Base-by-base conservation (phyloP, 2,888 invertebrate species). In the Linyphia triangularis region DNA sequence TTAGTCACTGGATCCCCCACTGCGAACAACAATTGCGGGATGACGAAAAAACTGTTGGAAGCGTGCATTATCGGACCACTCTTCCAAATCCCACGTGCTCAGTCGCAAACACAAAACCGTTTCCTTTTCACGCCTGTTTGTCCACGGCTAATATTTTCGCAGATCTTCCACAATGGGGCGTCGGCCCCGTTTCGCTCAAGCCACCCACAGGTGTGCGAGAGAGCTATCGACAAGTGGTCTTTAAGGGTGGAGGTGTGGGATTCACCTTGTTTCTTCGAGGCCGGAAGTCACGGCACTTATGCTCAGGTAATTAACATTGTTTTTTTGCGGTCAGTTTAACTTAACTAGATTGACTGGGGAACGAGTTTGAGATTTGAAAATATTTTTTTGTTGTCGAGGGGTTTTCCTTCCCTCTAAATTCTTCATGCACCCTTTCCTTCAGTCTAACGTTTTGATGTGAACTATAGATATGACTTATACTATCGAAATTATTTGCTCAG, bases 111-210 rank as follows among this genome's bases (percentile, higher is more conserved):
- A n/a, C n/a, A n/a, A n/a, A n/a, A n/a, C n/a, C n/a, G n/a, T 75
- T 78, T 63, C 88, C 83, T 37, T 73, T 88, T 78, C 82, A 82
- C 81, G 61, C 72, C 86, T 73, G 33, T 75, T 85, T 82, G 78
- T 81, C 72, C 69, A 61, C 63, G 75, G 57, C 85, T 85, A 85
- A 85, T 77, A 85, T 85, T 85, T 51, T 51, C 51, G 5, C 51
- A 51, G 51, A 51, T 51, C 51, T 51, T 51, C 40, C 40, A 40
- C 51, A 51, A n/a, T n/a, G 9, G 51, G 51, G 51, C 51, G 51
- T 51, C 51, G 13, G 16, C 51, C 51, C 2, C 13, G 51, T 51
- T 51, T n/a, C n/a, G n/a, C n/a, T 13, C 51, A 13, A 51, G n/a
- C 51, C 51, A 51, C 51, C 51, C 51, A 51, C 51, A 51, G 51